These are phyloP conservation scores for Cryptocephalus moraei DNA, from an alignment of 2,888 invertebrate species.

Conservation along the genomic window DNA sequence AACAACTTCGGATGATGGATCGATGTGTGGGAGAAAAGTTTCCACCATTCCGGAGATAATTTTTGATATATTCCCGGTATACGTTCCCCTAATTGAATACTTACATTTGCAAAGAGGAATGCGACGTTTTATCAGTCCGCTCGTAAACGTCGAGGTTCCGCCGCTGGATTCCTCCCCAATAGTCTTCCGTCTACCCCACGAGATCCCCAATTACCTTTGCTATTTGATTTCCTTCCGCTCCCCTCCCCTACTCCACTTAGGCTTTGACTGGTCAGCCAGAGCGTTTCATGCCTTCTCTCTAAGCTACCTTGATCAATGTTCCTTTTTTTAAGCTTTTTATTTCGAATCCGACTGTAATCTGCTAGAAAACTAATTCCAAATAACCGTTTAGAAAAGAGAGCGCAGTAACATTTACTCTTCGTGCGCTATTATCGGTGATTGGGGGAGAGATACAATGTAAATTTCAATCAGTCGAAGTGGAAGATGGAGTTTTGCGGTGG, in stretches of 20 bases:
- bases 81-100: no score
- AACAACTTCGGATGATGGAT: no score
- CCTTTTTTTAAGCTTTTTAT: constrained; percentile 18
- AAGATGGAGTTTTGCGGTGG: no score
- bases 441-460: not conserved
- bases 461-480: not conserved
- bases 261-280: constrained; percentile 23
- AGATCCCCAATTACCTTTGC: constrained; percentile 26
- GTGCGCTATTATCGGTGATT: not conserved
- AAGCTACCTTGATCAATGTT: constrained; percentile 26
- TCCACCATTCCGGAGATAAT: no score
- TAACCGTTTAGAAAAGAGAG: constrained; percentile 3
- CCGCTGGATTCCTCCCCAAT: no score
- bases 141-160: no score
- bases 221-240: constrained; percentile 20
- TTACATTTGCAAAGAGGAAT: no score
- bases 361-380: constrained; percentile 8
- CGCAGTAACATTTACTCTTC: not conserved
- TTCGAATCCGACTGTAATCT: constrained; percentile 14
- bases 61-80: no score
- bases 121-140: no score
- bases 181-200: constrained; percentile 7
- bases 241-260: constrained; percentile 10
- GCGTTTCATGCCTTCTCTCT: constrained; percentile 15
- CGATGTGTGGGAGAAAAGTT: no score